Evolutionary conservation across 2,888 invertebrate genomes (phyloP).

Genomic region (Heliconius cydno): DNA sequence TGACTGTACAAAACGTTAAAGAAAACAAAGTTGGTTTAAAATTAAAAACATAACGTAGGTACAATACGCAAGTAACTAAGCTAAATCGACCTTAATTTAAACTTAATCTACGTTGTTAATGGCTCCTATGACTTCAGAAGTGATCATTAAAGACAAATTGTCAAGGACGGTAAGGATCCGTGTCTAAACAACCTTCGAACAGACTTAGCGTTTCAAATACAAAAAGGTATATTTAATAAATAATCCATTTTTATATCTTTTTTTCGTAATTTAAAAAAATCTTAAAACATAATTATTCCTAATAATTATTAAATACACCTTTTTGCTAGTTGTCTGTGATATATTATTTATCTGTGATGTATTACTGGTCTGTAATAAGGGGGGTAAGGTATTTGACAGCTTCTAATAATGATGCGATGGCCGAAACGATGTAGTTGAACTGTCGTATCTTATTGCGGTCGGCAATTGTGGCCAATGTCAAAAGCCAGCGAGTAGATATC

Average conservation of each 20-base stretch:
- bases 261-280: not conserved
- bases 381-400: conserved; percentile 32
- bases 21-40: conserved; percentile 64
- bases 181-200: conserved; percentile 39
- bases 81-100: conserved; percentile 73
- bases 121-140: conserved; percentile 76
- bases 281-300: not conserved
- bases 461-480: conserved; percentile 80
- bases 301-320: not conserved
- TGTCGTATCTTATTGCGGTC: conserved; percentile 78
- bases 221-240: conserved; percentile 19
- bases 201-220: conserved; percentile 29
- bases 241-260: not conserved
- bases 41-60: conserved; percentile 74
- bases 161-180: conserved; percentile 70
- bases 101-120: conserved; percentile 78
- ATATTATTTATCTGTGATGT: conserved; percentile 18
- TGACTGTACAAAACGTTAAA: conserved; percentile 75
- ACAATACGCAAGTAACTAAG: conserved; percentile 73
- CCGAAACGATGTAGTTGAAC: conserved; percentile 74
- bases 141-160: conserved; percentile 55
- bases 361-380: conserved; percentile 35
- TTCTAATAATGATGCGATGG: conserved; percentile 71
- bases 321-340: conserved; percentile 15
- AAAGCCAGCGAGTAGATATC: conserved; percentile 84